Evolutionary conservation across 2,113 vertebrate genomes (phyloP).

Genomic region (Sminthopsis crassicaudata): DNA sequence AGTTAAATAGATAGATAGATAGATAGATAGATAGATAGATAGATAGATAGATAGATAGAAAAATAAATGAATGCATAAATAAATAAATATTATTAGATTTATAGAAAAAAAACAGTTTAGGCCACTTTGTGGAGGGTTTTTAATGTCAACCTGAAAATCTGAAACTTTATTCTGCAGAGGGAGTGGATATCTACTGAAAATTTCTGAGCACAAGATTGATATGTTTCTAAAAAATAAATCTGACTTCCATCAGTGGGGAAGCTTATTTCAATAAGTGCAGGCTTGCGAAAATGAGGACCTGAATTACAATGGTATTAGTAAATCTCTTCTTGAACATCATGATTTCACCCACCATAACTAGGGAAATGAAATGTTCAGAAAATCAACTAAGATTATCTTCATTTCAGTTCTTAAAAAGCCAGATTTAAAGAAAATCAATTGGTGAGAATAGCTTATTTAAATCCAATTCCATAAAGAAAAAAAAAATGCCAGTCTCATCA

Average conservation of each 20-base stretch:
- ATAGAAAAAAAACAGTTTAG: not conserved
- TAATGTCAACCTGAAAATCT: not conserved
- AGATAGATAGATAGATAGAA: no score
- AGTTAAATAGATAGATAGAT: no score
- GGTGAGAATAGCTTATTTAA: not conserved
- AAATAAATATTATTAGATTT: no score
- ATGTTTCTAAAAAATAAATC: not conserved
- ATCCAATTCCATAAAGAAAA: not conserved
- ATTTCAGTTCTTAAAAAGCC: not conserved
- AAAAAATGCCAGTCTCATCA: not conserved
- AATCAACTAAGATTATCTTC: not conserved
- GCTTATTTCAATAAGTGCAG: not conserved
- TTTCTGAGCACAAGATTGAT: not conserved
- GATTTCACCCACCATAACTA: not conserved
- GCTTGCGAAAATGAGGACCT: not conserved
- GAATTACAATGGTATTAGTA: not conserved
- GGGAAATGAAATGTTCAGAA: not conserved
- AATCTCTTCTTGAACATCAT: not conserved
- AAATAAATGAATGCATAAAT: no score
- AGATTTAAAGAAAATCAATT: not conserved
- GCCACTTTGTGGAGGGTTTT: not conserved
- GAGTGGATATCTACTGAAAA: not conserved
- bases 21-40: no score
- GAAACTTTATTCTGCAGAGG: not conserved
- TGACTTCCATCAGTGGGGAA: not conserved